Evolutionary conservation across 37 sponge, comb jelly and placozoan genomes (phyloP), one percentile per base, ranked within the genome.

Genomic region (Crambe crambe): DNA sequence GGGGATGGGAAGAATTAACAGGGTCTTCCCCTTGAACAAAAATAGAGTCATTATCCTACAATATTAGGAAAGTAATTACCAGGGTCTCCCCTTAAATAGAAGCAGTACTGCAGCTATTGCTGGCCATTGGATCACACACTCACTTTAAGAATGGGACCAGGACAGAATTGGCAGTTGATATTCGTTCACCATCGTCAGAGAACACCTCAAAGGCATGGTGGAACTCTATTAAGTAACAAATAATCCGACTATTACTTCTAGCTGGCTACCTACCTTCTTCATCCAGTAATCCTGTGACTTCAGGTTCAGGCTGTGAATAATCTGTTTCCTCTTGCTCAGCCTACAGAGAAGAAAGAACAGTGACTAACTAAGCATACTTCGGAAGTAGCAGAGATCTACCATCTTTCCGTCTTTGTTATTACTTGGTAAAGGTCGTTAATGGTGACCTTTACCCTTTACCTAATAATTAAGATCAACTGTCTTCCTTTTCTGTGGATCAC

Each of bases 161-260:
- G 22, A 68, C 78, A 29, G 75, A 70, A n/a, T 58, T 70, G 36
- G 71, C 31, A 22, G 70, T 81, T 1, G 81, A 26, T 42, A 81
- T 59, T 9, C 9, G 5, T 25, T 51, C 37, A 0, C 54, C 54
- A 2, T 58, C 64, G 5, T 44, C 73, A 21, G 69, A 54, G 72
- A 84, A 84, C 58, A 84, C 85, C 31, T 35, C 58, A 70, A 84
- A 84, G 0, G 85, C 85, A 31, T 76, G 70, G 8, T 67, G 25
- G 37, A 84, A 84, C 42, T 84, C 85, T 84, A 29, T 56, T 58
- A 35, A 43, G 12, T 30, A 26, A 72, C 26, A 26, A 44, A 47
- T 36, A 5, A 36, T 9, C 2, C 30, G 25, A 36, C 36, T 20
- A 68, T 68, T 8, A 23, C 6, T 68, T 47, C 10, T 47, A 47